Conservation (phyloP, 2,888 invertebrate genomes). For the Helobdella robusta region DNA sequence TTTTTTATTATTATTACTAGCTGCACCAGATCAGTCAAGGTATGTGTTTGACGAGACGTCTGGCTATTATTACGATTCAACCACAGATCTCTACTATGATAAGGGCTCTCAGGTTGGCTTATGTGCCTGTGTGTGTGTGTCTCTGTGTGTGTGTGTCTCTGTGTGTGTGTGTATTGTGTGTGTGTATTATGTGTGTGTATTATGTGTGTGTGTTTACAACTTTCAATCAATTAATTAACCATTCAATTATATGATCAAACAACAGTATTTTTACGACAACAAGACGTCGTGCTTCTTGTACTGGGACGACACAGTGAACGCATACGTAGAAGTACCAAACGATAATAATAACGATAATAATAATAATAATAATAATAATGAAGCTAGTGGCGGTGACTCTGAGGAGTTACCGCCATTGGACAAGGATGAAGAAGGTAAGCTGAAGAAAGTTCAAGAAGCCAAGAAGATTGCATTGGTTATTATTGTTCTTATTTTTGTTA, state of each 20-base stretch:
- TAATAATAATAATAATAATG: too few species aligned
- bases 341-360: slow-evolving; percentile 5
- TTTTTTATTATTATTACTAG: not conserved
- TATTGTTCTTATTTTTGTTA: too few species aligned
- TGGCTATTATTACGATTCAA: slow-evolving; percentile 34
- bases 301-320: slow-evolving; percentile 11
- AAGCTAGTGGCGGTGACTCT: too few species aligned
- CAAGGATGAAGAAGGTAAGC: slow-evolving; percentile 1
- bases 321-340: slow-evolving; percentile 11
- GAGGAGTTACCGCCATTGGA: too few species aligned
- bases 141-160: not conserved
- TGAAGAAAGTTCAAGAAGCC: not conserved
- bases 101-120: slow-evolving; percentile 62
- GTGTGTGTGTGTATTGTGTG: not conserved
- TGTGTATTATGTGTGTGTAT: not conserved
- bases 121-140: not conserved
- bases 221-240: not conserved
- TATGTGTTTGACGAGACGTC: slow-evolving; percentile 28
- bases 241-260: not conserved
- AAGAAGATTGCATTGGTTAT: slow-evolving; percentile 9
- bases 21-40: slow-evolving; percentile 22
- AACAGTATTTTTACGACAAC: slow-evolving; percentile 26
- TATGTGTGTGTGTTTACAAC: not conserved
- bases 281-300: slow-evolving; percentile 19
- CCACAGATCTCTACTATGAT: slow-evolving; percentile 87